Percentiles rank a stretch among this genome's conserved stretches.
Evolutionary conservation across 2,113 vertebrate species (phyloP).

Genomic region (Pristiophorus japonicus): DNA sequence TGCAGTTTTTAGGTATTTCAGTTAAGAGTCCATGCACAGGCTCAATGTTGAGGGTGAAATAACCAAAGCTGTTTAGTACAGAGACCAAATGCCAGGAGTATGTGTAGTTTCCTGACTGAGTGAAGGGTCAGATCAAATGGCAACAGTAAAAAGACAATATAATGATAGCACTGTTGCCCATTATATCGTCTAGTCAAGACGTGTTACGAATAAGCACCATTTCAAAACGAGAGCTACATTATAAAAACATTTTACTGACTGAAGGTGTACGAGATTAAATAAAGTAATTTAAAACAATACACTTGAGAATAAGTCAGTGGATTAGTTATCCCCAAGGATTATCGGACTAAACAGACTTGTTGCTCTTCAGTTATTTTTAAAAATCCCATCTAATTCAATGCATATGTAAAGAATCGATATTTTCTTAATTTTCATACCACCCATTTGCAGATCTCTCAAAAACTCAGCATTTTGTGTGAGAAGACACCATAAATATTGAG

Average conservation of each 20-base stretch:
- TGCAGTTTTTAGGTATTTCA: neutral
- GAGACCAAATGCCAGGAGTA: neutral
- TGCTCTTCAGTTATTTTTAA: neutral
- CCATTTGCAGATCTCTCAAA: neutral
- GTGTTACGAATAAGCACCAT: neutral
- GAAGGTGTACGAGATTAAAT: neutral
- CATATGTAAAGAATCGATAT: neutral
- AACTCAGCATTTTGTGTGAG: neutral
- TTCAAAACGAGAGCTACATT: neutral
- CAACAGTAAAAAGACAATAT: neutral
- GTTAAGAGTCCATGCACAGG: neutral
- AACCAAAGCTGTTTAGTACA: neutral
- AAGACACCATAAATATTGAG: neutral
- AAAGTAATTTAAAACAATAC: neutral
- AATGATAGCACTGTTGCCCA: neutral
- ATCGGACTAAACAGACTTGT: neutral
- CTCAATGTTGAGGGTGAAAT: neutral
- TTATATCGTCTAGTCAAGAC: neutral
- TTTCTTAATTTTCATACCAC: neutral
- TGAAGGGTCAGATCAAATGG: neutral
- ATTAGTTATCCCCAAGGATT: neutral
- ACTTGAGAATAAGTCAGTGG: neutral
- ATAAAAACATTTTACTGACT: neutral
- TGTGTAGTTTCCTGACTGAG: neutral
- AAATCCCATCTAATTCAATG: neutral